phyloP scores from a whole-genome alignment of 2,113 vertebrate species.

The Syngnathus scovelli region DNA sequence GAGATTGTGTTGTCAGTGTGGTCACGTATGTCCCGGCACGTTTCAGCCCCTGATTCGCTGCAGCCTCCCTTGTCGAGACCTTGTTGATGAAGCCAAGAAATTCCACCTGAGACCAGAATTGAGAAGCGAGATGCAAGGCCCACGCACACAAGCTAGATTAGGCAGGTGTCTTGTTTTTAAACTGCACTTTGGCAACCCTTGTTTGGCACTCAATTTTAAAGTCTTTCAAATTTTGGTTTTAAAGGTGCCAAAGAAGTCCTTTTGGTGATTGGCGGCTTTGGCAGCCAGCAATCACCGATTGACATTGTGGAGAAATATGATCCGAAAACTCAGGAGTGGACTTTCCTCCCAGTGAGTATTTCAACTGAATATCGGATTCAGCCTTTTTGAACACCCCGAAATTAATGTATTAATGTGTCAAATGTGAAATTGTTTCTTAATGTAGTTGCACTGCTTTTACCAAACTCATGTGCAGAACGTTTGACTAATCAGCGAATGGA shows the following conservation, averaged over 20 bases:
- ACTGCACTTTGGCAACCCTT: background rate
- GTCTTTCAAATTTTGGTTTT: constrained; percentile 27
- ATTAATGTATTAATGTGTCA: background rate
- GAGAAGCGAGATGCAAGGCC: constrained; percentile 96
- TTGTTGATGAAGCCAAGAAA: constrained; percentile 98
- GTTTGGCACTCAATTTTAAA: constrained; percentile 16
- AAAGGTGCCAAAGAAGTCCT: constrained; percentile 96
- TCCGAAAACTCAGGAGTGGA: constrained; percentile 97
- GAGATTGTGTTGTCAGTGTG: constrained; percentile 8
- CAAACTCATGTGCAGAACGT: background rate
- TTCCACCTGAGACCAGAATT: constrained; percentile 95
- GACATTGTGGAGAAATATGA: constrained; percentile 98
- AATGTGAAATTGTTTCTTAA: too few relatives aligned
- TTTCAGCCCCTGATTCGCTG: constrained; percentile 89
- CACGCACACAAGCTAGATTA: constrained; percentile 89
- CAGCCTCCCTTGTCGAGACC: constrained; percentile 93
- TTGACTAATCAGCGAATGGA: background rate
- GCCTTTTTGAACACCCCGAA: too few relatives aligned
- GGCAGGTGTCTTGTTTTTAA: constrained; percentile 65
- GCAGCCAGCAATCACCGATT: constrained; percentile 96
- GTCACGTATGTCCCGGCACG: constrained; percentile 24
- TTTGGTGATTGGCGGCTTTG: constrained; percentile 94
- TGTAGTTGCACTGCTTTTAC: too few relatives aligned
- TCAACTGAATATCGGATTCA: background rate
- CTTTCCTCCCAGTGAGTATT: constrained; percentile 87